Evolutionary conservation across 2,888 invertebrate species (phyloP), one percentile per base, ranked within the genome.

Genomic region (Ochropleura plecta): DNA sequence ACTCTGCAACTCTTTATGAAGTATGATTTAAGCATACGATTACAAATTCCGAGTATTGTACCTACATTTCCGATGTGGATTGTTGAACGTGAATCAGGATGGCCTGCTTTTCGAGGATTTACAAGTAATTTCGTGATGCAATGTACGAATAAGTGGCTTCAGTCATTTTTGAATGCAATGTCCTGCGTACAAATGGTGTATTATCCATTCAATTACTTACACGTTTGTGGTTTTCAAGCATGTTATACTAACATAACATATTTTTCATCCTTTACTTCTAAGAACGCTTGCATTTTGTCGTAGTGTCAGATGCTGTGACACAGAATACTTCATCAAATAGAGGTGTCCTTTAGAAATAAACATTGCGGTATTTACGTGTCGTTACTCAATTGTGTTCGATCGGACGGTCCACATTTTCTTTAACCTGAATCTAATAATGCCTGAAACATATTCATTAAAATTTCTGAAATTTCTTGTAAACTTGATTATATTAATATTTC

Each of bases 1-100:
- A 81, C 20, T 76, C 79, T 77, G 79, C 71, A 79, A 81, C 20
- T 76, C 79, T 87, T 81, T 84, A 81, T 85, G 73, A 83, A 77
- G 78, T 79, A 79, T 84, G 83, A 86, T 88, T 86, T 86, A 88
- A 88, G 70, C 62, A 64, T 79, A 86, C 82, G 91, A 89, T 90
- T 90, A 87, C 84, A 82, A 85, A 88, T 90, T 88, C 89, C 75
- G 76, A 72, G 90, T 88, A 90, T 87, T 85, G 81, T 88, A 79
- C 78, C 53, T 81, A 83, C 82, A 76, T 85, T 84, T 86, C 80
- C 79, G 81, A 77, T 84, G 84, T 82, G 82, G 83, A 88, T 82
- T 83, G 83, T 86, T 84, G 84, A 81, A 88, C 88, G 86, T 91
- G 90, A 90, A 89, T 91, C 92, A 90, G 88, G 87, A 87, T 91